Evolutionary conservation across 23 tunicate species (phyloP), one percentile per base, ranked within the genome.

Genomic region (Styela clava): DNA sequence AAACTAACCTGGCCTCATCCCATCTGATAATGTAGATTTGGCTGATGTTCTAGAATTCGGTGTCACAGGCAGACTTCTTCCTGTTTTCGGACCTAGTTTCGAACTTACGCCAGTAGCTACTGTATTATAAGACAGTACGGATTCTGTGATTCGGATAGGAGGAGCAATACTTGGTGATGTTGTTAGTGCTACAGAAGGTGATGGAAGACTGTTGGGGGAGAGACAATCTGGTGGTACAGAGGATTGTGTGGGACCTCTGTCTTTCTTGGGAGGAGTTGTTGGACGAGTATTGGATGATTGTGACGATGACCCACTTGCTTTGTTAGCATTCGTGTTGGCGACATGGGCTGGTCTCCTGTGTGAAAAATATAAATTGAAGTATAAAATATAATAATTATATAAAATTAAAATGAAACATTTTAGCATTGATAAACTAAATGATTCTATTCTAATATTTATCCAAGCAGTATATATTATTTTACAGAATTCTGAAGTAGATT

Each of bases 81-180:
- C 25, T 19, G 33, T 16, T 44, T 52, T 76, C 25, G 81, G 32
- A 24, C 31, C 30, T 16, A 29, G 21, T 52, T 52, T 76, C 29
- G 81, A 52, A 34, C 90, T 86, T 77, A 89, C 63, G 7, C 87
- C 90, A 16, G 90, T 91, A 0, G 97, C 97, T 35, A 69, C 82
- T 26, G 97, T 86, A 25, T 88, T 89, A 70, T 74, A 91, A 2
- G 97, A 91, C 16, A 91, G 85, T 3, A 91, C 97, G 5, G 97
- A 91, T 34, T 91, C 97, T 7, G 90, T 91, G 69, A 91, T 81
- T 23, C 89, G 97, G 22, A 91, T 91, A 2, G 97, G 85, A 1
- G 97, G 97, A 1, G 89, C 97, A n/a, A 79, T 70, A 67, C 97
- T 91, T 0, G 97, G 97, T n/a, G 97, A 91, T 29, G 97, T 86